Evolutionary conservation across 2,113 vertebrate species (phyloP), one percentile per base, ranked within the genome.

Genomic region (Coturnix japonica): DNA sequence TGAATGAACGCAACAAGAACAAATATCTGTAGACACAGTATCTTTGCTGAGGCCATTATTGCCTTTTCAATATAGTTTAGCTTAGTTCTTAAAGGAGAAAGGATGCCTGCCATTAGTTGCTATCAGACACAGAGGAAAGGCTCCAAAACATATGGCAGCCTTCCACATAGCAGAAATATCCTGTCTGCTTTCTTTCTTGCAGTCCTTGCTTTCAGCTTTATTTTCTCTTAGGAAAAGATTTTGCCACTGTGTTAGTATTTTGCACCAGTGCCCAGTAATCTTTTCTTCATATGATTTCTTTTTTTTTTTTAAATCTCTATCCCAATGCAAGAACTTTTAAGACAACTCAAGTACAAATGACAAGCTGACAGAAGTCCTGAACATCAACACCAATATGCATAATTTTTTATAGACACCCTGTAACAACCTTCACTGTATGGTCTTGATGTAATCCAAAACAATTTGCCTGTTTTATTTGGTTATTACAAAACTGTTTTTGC

Each of bases 1-100:
- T 98, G 97, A 98, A 97, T 97, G 97, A 97, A 96, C 93, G 35
- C 53, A 94, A 94, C 94, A 91, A 96, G 90, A 93, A 95, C 94
- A 94, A 94, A 81, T 93, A 90, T 96, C 91, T 94, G 82, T 53
- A 81, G 63, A 43, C 85, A 28, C 74, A n/a, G 73, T 72, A 92
- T 96, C 97, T 97, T 93, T 95, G 83, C 91, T 69, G 90, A 91
- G 90, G 85, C 93, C 66, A 61, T 97, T 94, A 89, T 91, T 95
- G 87, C 91, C 78, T 89, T 91, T 94, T 91, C 85, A 25, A 61
- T 47, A 67, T 87, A 85, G 82, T n/a, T 95, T 93, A 91, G 78
- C 1, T 54, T 60, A 56, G 85, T 81, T 96, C 69, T 95, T 95
- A 91, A 94, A 94, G 73, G 92, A 89, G 90, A 75, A 92, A 88